Percentiles rank a stretch among this genome's conserved stretches.
These are phyloP conservation scores for Melanotaenia parkinsoni DNA, from an alignment of 2,797 vertebrate species.

Conservation along the genomic window DNA sequence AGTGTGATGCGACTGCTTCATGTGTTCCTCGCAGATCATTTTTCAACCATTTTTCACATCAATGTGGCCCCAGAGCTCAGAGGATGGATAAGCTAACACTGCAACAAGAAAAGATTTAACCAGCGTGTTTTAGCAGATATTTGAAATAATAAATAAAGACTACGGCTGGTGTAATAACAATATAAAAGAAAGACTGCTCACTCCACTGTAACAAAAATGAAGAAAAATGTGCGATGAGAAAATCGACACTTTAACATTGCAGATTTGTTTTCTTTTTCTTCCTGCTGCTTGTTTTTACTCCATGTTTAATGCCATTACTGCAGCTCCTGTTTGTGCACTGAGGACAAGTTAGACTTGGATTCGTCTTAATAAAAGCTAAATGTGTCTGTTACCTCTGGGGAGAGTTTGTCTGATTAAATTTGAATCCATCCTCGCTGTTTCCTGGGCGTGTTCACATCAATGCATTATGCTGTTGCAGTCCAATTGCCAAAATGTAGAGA, in stretches of 20 bases:
- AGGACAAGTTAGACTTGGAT: constrained; percentile 13
- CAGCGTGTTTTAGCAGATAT: background rate
- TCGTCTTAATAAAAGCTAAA: constrained; percentile 47
- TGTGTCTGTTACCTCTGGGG: constrained; percentile 46
- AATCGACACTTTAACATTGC: too few relatives aligned
- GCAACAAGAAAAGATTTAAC: too few relatives aligned
- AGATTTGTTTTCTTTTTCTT: background rate
- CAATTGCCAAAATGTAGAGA: constrained; percentile 23
- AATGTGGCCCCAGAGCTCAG: too few relatives aligned
- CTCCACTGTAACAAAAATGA: background rate
- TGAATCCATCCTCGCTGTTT: constrained; percentile 11
- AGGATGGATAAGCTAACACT: too few relatives aligned
- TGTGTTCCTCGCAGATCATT: background rate
- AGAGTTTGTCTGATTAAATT: constrained; percentile 48
- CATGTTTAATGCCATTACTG: constrained; percentile 34
- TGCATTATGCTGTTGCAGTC: constrained; percentile 30
- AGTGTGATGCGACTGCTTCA: background rate
- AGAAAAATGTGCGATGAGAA: background rate
- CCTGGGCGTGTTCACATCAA: constrained; percentile 21
- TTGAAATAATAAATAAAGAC: background rate
- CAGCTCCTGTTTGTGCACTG: background rate
- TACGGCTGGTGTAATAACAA: background rate
- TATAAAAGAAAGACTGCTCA: background rate
- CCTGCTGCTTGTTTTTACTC: background rate
- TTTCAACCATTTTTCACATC: background rate